Percentiles rank a stretch among this genome's conserved stretches.
These are phyloP conservation scores for Halocaridina rubra DNA, from an alignment of 2,888 invertebrate genomes.

Conservation along the genomic window DNA sequence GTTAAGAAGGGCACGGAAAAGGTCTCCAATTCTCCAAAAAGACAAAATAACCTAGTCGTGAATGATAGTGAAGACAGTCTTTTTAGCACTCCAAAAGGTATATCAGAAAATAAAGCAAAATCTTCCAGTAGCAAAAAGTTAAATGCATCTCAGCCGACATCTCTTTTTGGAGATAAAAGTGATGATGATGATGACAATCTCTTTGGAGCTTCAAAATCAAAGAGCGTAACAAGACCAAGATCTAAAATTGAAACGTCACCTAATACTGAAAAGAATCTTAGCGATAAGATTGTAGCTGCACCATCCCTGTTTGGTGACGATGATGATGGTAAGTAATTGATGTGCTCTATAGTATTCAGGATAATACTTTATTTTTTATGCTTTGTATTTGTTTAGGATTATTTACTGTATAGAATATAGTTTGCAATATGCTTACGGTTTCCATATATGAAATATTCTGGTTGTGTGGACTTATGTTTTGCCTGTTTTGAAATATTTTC, in stretches of 20 bases:
- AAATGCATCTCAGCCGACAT: background rate
- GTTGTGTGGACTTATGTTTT: background rate
- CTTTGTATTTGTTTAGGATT: background rate
- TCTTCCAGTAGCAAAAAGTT: background rate
- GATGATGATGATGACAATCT: slow-evolving; percentile 40
- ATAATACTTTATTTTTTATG: background rate
- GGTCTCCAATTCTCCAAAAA: background rate
- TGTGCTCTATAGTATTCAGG: background rate
- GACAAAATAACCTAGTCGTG: background rate
- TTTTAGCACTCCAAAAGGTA: background rate
- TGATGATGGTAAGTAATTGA: slow-evolving; percentile 34
- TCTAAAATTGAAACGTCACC: background rate
- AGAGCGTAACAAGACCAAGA: background rate
- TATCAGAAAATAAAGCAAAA: background rate
- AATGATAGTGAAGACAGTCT: background rate
- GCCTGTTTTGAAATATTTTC: no score
- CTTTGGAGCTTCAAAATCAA: slow-evolving; percentile 19
- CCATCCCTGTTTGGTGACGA: slow-evolving; percentile 33
- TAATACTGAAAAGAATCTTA: background rate
- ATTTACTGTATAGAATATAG: background rate
- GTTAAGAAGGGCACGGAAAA: background rate
- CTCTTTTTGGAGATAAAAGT: slow-evolving; percentile 30
- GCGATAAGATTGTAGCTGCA: background rate
- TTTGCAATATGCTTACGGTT: background rate
- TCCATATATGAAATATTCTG: background rate